These are phyloP conservation scores for Anastrepha obliqua DNA, from an alignment of 1,140 invertebrate genomes.

Conservation along the genomic window DNA sequence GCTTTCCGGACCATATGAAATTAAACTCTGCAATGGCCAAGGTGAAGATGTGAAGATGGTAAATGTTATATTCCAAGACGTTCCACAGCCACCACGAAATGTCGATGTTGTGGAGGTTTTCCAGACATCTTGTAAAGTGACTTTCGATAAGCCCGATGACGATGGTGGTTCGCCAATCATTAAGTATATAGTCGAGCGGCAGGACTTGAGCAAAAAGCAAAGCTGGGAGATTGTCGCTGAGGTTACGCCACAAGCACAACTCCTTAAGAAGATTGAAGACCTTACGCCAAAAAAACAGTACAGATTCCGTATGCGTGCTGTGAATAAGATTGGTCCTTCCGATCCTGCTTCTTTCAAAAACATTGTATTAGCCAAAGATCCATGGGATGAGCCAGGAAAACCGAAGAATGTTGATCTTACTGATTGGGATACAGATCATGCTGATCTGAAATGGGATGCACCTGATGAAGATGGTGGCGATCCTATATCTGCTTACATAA, in stretches of 20 bases:
- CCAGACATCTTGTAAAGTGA: slow-evolving; percentile 91
- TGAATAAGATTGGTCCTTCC: slow-evolving; percentile 92
- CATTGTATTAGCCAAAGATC: slow-evolving; percentile 95
- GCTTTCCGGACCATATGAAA: slow-evolving; percentile 87
- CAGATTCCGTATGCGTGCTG: slow-evolving; percentile 95
- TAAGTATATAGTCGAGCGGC: slow-evolving; percentile 96
- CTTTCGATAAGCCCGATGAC: slow-evolving; percentile 94
- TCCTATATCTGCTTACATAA: slow-evolving; percentile 94
- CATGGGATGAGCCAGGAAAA: slow-evolving; percentile 97
- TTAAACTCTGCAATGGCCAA: slow-evolving; percentile 90
- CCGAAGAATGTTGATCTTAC: slow-evolving; percentile 91
- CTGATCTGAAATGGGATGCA: slow-evolving; percentile 92
- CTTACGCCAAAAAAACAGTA: slow-evolving; percentile 91
- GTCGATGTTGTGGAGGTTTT: slow-evolving; percentile 94
- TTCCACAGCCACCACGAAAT: slow-evolving; percentile 89
- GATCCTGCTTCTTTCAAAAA: slow-evolving; percentile 91
- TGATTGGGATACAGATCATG: slow-evolving; percentile 97
- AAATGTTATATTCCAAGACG: slow-evolving; percentile 92
- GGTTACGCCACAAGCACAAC: slow-evolving; percentile 80
- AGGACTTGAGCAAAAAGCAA: slow-evolving; percentile 91
- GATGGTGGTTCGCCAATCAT: slow-evolving; percentile 93
- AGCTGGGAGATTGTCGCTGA: slow-evolving; percentile 91
- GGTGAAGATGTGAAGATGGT: slow-evolving; percentile 91
- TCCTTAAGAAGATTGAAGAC: slow-evolving; percentile 90
- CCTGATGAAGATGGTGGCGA: slow-evolving; percentile 94